Percentiles rank a stretch among this genome's conserved stretches.
These are phyloP conservation scores for Trogon surrucura DNA, from an alignment of 2,113 vertebrate species.

Conservation along the genomic window DNA sequence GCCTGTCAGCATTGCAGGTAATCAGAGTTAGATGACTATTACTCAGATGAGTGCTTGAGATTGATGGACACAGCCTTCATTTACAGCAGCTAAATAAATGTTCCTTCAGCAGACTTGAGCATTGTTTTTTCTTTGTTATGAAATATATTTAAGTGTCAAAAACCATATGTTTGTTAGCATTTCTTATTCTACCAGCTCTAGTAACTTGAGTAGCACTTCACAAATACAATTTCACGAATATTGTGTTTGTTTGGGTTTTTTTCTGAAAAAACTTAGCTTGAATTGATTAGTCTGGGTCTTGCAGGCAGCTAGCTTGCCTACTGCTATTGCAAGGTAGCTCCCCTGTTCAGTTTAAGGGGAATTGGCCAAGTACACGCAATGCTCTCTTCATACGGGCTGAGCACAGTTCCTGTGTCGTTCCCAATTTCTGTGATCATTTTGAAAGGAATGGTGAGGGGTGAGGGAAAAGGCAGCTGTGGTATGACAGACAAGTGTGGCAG, in stretches of 20 bases:
- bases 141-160: background rate
- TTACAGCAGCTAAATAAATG: slow-evolving; percentile 8
- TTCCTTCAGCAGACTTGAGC: background rate
- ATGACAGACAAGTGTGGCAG: background rate
- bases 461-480: background rate
- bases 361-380: background rate
- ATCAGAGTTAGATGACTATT: background rate
- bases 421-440: background rate
- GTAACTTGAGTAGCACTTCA: background rate
- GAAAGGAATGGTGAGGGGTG: background rate
- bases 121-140: background rate
- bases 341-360: background rate
- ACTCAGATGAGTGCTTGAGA: background rate
- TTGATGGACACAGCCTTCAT: background rate
- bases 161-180: background rate
- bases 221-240: background rate
- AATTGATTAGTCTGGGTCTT: background rate
- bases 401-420: background rate
- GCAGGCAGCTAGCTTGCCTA: background rate
- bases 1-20: background rate
- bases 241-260: background rate
- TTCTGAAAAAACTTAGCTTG: background rate
- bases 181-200: background rate
- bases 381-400: background rate
- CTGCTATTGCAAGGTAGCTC: background rate